Percentiles rank a stretch among this genome's conserved stretches.
Evolutionary conservation across 2,888 invertebrate genomes (phyloP).

Genomic region (Hyalella azteca): DNA sequence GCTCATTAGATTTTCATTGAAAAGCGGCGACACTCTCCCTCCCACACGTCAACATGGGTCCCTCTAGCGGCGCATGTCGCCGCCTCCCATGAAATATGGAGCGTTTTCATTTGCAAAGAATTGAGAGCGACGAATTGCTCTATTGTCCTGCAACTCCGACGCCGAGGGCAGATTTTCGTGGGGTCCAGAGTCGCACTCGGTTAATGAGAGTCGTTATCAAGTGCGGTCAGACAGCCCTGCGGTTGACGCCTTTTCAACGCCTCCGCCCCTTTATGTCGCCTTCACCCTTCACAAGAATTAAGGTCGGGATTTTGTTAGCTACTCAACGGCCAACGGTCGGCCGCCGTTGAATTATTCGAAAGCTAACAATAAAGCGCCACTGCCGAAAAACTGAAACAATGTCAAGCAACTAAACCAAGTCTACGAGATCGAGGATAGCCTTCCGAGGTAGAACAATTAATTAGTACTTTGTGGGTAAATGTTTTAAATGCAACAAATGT

Average conservation of each 20-base stretch:
- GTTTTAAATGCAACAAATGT: too few relatives aligned
- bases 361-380: too few relatives aligned
- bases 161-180: neutral
- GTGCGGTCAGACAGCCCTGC: conserved; percentile 17
- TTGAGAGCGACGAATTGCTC: conserved; percentile 36
- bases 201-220: conserved; percentile 33
- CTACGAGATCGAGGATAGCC: too few relatives aligned
- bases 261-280: neutral
- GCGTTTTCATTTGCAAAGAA: conserved; percentile 28
- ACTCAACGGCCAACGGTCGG: too few relatives aligned
- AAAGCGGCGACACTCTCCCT: neutral
- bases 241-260: conserved; percentile 10
- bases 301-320: too few relatives aligned
- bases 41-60: conserved; percentile 7
- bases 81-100: conserved; percentile 35
- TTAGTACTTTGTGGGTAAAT: too few relatives aligned
- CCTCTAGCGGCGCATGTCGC: conserved; percentile 11
- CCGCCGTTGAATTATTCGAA: too few relatives aligned
- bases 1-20: conserved; percentile 36
- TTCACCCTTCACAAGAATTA: too few relatives aligned
- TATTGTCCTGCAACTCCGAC: conserved; percentile 32
- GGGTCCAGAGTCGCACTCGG: neutral
- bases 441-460: too few relatives aligned
- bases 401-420: too few relatives aligned
- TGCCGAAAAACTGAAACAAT: too few relatives aligned